Base-by-base conservation (phyloP, 1,140 invertebrate genomes). In the Antheraea mylitta region DNA sequence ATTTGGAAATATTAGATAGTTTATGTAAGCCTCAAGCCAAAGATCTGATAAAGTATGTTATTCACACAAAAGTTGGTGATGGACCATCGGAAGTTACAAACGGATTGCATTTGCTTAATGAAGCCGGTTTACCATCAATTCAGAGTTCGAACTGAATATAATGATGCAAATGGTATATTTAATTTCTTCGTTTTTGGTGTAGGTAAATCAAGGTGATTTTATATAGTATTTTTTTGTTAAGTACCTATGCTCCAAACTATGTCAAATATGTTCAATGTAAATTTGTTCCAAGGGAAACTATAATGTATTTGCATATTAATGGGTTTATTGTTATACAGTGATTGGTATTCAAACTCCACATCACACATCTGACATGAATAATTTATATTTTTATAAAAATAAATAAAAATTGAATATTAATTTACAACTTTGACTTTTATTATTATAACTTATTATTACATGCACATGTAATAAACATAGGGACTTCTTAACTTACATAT, bases 21-120 rank as follows among this genome's bases (percentile, higher is more conserved):
- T 70, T 89, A 16, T 87, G 93, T 69, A 66, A 92, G 19, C 80
- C 83, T 60, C 86, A 93, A 73, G 77, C 82, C 30, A 80, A 85
- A 19, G 95, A 95, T 83, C 80, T 93, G 18, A 89, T 98, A 3
- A 96, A 97, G 84, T 98, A 97, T 89, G 93, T 97, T n/a, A 98
- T 98, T 76, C 93, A 96, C 77, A 98, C 97, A 5, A 95, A 94
- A 87, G 92, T 97, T 58, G 96, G 96, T 9, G 90, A 94, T 68
- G 96, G 96, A 13, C 96, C 96, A 11, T 83, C 93, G 74, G 85
- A 93, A 77, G 71, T 94, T 7, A 73, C 71, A 11, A 85, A 93
- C 80, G 80, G 91, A 16, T 85, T 93, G 61, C 95, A 96, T 87
- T 89, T 96, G 30, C 79, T 96, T 62, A 82, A 90, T 77, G 80